Evolutionary conservation across 2,113 vertebrate species (phyloP).

Genomic region (Fulica atra): DNA sequence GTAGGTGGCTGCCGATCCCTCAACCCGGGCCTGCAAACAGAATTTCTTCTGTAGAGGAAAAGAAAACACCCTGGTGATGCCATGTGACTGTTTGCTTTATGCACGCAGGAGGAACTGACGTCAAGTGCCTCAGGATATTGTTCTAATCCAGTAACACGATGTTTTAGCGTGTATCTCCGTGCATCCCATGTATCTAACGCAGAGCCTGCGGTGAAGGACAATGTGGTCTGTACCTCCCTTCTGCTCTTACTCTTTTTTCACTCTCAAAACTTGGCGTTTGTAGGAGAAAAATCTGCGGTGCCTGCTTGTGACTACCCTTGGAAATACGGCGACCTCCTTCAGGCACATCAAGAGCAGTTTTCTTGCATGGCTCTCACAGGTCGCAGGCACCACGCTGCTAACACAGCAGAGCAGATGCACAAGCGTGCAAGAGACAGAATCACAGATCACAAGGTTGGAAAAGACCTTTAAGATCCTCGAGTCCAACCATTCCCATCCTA

Average conservation of each 20-base stretch:
- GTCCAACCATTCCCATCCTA: too few relatives aligned
- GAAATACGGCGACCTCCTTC: not conserved
- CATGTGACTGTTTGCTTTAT: constrained; percentile 31
- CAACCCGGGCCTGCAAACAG: constrained; percentile 11
- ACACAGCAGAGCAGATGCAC: not conserved
- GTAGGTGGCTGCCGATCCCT: constrained; percentile 39
- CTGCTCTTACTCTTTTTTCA: not conserved
- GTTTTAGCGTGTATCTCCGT: not conserved
- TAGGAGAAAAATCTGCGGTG: not conserved
- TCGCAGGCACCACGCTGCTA: not conserved
- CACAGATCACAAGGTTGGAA: too few relatives aligned
- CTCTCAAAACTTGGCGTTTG: not conserved
- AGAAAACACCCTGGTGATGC: constrained; percentile 23
- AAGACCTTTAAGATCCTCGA: too few relatives aligned
- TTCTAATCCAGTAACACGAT: not conserved
- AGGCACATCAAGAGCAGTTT: not conserved
- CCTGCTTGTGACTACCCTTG: not conserved
- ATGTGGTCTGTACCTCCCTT: not conserved
- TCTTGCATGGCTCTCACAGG: not conserved
- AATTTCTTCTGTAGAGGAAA: constrained; percentile 35
- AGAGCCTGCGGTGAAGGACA: not conserved
- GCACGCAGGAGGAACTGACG: constrained; percentile 48
- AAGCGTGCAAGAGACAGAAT: not conserved
- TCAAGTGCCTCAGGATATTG: constrained; percentile 25
- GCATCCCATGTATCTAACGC: not conserved